Evolutionary conservation across 92 coral and sea anemone species (phyloP).

Genomic region (Phymanthus crucifer): DNA sequence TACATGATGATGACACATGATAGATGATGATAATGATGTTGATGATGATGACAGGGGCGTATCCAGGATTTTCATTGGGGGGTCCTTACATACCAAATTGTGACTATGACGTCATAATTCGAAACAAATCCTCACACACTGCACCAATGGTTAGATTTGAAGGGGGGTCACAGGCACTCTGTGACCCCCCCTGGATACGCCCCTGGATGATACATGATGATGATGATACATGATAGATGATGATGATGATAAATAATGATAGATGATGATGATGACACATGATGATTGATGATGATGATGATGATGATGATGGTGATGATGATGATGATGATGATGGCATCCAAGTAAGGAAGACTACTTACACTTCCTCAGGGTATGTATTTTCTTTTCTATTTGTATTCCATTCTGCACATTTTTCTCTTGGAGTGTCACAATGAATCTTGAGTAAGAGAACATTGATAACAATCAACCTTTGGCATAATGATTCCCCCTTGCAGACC

Average conservation of each 20-base stretch:
- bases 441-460: neutral
- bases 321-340: neutral
- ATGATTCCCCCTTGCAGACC: no score
- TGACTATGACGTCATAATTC: no score
- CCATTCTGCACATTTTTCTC: slow-evolving; percentile 78
- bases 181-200: no score
- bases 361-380: slow-evolving; percentile 73
- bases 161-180: no score
- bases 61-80: no score
- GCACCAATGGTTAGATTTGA: no score
- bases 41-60: no score
- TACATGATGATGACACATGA: neutral
- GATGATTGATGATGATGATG: neutral
- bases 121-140: no score
- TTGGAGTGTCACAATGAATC: slow-evolving; percentile 93
- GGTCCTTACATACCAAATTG: no score
- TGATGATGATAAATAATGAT: neutral
- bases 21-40: no score
- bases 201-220: no score
- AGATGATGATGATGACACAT: neutral
- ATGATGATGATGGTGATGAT: neutral
- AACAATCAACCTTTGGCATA: neutral
- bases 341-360: slow-evolving; percentile 22
- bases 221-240: neutral
- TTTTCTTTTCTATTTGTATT: slow-evolving; percentile 68